These are phyloP conservation scores for Mesocricetus auratus DNA, from an alignment of 2,113 vertebrate genomes.

Conservation along the genomic window DNA sequence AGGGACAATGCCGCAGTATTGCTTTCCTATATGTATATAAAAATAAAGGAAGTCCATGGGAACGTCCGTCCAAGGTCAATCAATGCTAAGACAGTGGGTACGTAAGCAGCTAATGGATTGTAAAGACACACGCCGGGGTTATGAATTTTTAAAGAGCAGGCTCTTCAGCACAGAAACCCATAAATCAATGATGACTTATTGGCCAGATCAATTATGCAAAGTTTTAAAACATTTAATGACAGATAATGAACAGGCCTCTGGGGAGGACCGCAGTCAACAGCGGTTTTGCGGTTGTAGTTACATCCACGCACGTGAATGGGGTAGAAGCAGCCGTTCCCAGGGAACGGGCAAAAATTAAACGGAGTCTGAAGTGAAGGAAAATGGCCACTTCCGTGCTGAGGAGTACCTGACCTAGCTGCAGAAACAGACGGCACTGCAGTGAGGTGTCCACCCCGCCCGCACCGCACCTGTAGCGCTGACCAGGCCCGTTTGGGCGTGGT, in stretches of 20 bases:
- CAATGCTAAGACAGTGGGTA: slow-evolving; percentile 94
- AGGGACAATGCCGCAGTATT: slow-evolving; percentile 92
- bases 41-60: slow-evolving; percentile 91
- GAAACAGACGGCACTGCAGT: slow-evolving; percentile 1
- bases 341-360: slow-evolving; percentile 84
- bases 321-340: slow-evolving; percentile 78
- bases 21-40: slow-evolving; percentile 93
- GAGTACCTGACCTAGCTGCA: slow-evolving; percentile 55
- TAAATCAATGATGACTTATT: slow-evolving; percentile 99
- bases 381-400: slow-evolving; percentile 65
- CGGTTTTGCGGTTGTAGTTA: slow-evolving; percentile 86
- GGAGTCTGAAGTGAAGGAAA: slow-evolving; percentile 71
- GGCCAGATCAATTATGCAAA: slow-evolving; percentile 99
- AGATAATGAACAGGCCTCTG: slow-evolving; percentile 96
- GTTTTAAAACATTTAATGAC: slow-evolving; percentile 99
- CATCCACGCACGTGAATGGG: slow-evolving; percentile 85
- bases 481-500: no score
- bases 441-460: no score
- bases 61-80: slow-evolving; percentile 97
- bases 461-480: no score
- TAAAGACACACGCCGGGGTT: slow-evolving; percentile 94
- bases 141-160: slow-evolving; percentile 98
- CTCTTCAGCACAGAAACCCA: slow-evolving; percentile 94
- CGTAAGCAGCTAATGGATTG: slow-evolving; percentile 98
- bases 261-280: slow-evolving; percentile 87